Evolutionary conservation across 2,797 vertebrate genomes (phyloP).

Genomic region (Leucoraja ocellata): DNA sequence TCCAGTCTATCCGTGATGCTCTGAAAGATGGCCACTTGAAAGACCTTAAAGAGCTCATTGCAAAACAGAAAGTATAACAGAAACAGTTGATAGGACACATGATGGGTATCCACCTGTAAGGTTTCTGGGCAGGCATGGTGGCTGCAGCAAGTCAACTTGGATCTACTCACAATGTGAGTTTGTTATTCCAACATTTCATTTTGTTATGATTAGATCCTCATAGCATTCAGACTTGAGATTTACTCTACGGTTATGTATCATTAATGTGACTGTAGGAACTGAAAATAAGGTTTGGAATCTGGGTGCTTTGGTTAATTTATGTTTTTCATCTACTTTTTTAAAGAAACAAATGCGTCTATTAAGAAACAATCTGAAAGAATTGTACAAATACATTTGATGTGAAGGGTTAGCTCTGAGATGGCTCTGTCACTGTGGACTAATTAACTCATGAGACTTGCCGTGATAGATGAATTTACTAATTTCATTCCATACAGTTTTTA

Average conservation of each 20-base stretch:
- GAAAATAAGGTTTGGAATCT: background rate
- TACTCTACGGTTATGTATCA: background rate
- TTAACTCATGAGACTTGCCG: background rate
- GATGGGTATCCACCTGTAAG: background rate
- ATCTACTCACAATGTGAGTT: background rate
- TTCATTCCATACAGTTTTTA: background rate
- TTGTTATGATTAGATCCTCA: background rate
- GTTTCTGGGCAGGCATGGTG: background rate
- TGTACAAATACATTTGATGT: background rate
- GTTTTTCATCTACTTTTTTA: background rate
- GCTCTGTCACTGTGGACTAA: background rate
- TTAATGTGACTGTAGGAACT: background rate
- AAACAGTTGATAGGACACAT: background rate
- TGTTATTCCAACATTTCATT: background rate
- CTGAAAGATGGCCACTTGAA: conserved; percentile 62
- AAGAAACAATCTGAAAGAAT: background rate
- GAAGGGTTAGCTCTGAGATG: background rate
- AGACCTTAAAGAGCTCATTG: conserved; percentile 61
- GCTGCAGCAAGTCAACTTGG: background rate
- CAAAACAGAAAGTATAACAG: conserved; percentile 43
- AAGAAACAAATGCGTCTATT: background rate
- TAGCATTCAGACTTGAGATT: background rate
- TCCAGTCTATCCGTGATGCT: conserved; percentile 68
- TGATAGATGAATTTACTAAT: background rate
- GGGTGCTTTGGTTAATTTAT: background rate